These are phyloP conservation scores for Porites lobata DNA, from an alignment of 92 coral and sea anemone species.

Conservation along the genomic window DNA sequence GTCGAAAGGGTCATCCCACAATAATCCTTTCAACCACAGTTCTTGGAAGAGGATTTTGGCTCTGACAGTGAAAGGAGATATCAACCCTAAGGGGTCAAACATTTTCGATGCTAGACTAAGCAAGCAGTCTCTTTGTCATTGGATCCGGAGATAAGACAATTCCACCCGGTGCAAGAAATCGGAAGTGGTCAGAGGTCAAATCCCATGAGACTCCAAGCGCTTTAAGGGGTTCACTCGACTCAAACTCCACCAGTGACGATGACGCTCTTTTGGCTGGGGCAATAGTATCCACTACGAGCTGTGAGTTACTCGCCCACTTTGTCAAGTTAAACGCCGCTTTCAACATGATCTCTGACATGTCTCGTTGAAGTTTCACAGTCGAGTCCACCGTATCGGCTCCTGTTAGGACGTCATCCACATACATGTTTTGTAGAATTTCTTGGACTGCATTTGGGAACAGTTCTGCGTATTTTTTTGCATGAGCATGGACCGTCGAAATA, in stretches of 20 bases:
- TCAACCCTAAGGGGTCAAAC: conserved; percentile 52
- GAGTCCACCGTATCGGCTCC: conserved; percentile 36
- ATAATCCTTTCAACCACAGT: too few species aligned
- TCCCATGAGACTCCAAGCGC: too few species aligned
- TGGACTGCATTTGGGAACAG: conserved; percentile 13
- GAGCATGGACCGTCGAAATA: conserved; percentile 41
- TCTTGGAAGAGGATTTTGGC: conserved; percentile 29
- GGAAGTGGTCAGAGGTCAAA: too few species aligned
- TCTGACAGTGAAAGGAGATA: conserved; percentile 55
- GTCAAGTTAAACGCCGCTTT: conserved; percentile 55
- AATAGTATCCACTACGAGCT: conserved; percentile 16
- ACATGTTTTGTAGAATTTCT: conserved; percentile 33
- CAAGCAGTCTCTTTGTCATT: too few species aligned
- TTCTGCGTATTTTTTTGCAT: conserved; percentile 11
- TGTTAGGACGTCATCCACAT: conserved; percentile 54
- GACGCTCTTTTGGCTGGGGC: neutral
- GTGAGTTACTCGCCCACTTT: conserved; percentile 59
- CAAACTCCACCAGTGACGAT: conserved; percentile 6
- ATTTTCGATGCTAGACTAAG: conserved; percentile 45
- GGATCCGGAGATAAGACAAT: too few species aligned
- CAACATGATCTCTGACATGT: conserved; percentile 25
- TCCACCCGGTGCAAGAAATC: too few species aligned
- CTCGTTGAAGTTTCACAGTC: conserved; percentile 27
- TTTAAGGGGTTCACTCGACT: too few species aligned
- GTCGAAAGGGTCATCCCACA: too few species aligned